These are phyloP conservation scores for Teleogryllus oceanicus DNA, from an alignment of 2,888 invertebrate genomes.

Conservation along the genomic window DNA sequence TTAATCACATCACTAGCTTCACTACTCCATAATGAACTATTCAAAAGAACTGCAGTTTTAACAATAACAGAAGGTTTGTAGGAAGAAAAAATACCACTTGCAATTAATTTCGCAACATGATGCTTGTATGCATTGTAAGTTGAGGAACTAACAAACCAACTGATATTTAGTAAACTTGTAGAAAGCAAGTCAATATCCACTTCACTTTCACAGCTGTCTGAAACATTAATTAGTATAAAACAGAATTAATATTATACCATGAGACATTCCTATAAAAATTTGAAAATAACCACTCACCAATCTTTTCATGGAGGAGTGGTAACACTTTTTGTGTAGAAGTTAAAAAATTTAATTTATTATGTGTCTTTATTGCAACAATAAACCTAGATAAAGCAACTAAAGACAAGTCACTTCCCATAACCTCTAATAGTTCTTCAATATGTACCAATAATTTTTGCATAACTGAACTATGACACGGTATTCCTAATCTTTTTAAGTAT, in stretches of 20 bases:
- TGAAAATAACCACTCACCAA: constrained; percentile 42
- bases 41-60: constrained; percentile 48
- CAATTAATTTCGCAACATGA: constrained; percentile 41
- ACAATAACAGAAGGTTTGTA: constrained; percentile 40
- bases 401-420: constrained; percentile 37
- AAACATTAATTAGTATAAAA: constrained; percentile 31
- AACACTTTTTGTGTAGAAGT: constrained; percentile 47
- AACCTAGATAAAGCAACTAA: constrained; percentile 49
- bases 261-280: not conserved
- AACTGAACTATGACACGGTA: constrained; percentile 43
- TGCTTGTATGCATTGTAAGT: constrained; percentile 46
- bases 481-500: constrained; percentile 51
- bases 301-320: constrained; percentile 45
- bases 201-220: constrained; percentile 44
- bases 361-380: constrained; percentile 47
- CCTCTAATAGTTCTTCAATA: constrained; percentile 33
- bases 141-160: constrained; percentile 46
- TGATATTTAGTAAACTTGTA: constrained; percentile 50
- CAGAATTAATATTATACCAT: not conserved
- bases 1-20: constrained; percentile 40
- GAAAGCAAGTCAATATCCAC: constrained; percentile 51
- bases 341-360: constrained; percentile 47
- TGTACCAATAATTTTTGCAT: constrained; percentile 46
- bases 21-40: constrained; percentile 51
- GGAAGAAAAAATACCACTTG: constrained; percentile 42